Evolutionary conservation across 2,888 invertebrate genomes (phyloP).

Genomic region (Melanophora roralis): DNA sequence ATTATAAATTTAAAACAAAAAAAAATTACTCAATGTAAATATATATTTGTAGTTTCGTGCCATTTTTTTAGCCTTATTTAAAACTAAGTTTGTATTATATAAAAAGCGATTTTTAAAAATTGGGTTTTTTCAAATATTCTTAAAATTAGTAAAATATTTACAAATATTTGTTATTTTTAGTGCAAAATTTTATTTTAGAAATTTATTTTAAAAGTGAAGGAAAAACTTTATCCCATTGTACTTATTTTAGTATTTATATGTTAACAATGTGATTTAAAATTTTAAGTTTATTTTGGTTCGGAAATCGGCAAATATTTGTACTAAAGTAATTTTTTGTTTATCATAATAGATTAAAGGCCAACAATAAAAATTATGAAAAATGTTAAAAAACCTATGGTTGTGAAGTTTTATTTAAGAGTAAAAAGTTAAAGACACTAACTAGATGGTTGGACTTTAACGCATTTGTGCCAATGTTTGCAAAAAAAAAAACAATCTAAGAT

Average conservation of each 20-base stretch:
- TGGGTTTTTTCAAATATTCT: not conserved
- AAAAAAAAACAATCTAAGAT: no score
- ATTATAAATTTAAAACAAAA: not conserved
- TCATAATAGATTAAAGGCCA: conserved; percentile 27
- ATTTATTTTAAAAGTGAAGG: not conserved
- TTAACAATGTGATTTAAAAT: conserved; percentile 50
- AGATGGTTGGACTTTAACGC: no score
- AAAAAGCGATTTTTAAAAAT: not conserved
- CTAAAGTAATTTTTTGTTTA: conserved; percentile 35
- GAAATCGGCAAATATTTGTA: conserved; percentile 24
- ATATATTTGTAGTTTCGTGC: not conserved
- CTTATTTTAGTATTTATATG: conserved; percentile 27
- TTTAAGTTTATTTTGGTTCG: conserved; percentile 43
- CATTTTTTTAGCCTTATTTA: not conserved
- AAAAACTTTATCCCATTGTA: conserved; percentile 2
- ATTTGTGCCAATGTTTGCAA: no score
- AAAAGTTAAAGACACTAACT: no score
- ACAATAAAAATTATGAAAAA: conserved; percentile 39
- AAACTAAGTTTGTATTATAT: conserved; percentile 9
- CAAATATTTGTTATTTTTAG: conserved; percentile 7
- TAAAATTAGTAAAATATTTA: not conserved
- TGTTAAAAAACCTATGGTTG: no score
- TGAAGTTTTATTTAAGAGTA: no score
- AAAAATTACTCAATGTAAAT: not conserved
- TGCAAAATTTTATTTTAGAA: conserved; percentile 1